A percentile compares a stretch with the other conserved stretches of the same genome.
These are phyloP conservation scores for Passer montanus DNA, from an alignment of 2,113 vertebrate genomes.

Conservation along the genomic window DNA sequence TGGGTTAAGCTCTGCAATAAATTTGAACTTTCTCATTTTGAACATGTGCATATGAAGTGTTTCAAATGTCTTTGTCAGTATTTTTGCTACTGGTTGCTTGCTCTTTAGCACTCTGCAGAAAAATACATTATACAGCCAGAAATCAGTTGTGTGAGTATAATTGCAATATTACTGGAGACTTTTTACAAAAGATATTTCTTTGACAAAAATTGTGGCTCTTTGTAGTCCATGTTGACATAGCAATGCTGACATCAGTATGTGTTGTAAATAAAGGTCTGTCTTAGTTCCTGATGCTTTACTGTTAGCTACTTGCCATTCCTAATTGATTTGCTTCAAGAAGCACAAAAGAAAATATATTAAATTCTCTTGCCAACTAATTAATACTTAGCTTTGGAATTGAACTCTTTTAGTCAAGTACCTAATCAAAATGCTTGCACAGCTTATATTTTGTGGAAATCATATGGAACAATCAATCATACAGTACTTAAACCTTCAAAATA, in stretches of 20 bases:
- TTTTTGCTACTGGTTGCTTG: not conserved
- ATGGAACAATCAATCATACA: not conserved
- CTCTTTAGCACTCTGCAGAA: not conserved
- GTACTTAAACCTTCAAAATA: not conserved
- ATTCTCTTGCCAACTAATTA: not conserved
- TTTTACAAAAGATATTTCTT: not conserved
- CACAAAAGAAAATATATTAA: not conserved
- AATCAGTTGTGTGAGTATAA: not conserved
- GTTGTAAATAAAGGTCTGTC: not conserved
- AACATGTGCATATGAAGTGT: not conserved
- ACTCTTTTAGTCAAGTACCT: not conserved
- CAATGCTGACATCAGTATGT: not conserved
- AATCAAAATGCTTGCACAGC: not conserved
- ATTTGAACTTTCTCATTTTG: not conserved
- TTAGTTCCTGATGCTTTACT: not conserved
- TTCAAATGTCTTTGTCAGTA: not conserved
- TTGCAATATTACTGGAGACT: not conserved
- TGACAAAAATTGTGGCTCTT: not conserved
- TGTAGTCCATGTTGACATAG: not conserved
- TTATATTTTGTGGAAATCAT: not conserved
- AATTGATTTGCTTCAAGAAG: not conserved
- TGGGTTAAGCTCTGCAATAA: not conserved
- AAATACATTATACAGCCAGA: not conserved
- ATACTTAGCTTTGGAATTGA: not conserved
- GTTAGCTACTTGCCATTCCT: not conserved